Base-by-base conservation (phyloP, 2,797 vertebrate genomes). In the Chromis chromis region DNA sequence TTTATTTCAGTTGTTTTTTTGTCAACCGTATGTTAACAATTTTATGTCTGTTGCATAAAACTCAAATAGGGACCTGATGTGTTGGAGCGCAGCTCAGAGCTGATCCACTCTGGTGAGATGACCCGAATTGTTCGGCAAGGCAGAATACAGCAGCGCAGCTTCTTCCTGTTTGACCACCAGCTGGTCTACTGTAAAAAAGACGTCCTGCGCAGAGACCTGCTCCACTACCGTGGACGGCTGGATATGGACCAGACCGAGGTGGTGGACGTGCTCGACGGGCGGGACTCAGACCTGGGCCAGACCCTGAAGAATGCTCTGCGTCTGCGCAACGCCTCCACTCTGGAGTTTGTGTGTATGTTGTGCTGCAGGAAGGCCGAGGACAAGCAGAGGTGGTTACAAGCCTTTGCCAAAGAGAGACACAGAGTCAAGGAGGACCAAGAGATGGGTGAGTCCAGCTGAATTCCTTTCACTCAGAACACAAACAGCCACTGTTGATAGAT, bases 101-200 rank as follows among this genome's bases (percentile, higher is more conserved):
- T 99, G 72, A 98, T 99, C 91, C 97, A 99, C 85, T 98, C 97
- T 0, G 98, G 98, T 7, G 98, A 99, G 73, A 88, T 99, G 88
- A 96, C 94, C 44, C 96, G 93, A 69, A 69, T 96, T 63, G 90
- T 96, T 16, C 95, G 94, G 67, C 96, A 97, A 50, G 96, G 97
- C 74, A 98, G 96, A 92, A 96, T 94, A 80, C 98, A 99, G 85
- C 98, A 98, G 86, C 97, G 98, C 87, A 97, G 94, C 65, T 98
- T 96, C 94, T 99, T 99, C 91, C 95, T 99, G 58, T 99, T 99
- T 42, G 98, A 99, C 93, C 98, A 99, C 90, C 98, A 99, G 88
- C 89, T 99, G 74, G 95, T 99, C 44, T 96, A 96, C 90, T 99
- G 97, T 86, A 99, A 98, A 88, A 99, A 99, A 84, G 98, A 99